phyloP scores from a whole-genome alignment of 2,797 vertebrate genomes.

The Acipenser transmontanus region DNA sequence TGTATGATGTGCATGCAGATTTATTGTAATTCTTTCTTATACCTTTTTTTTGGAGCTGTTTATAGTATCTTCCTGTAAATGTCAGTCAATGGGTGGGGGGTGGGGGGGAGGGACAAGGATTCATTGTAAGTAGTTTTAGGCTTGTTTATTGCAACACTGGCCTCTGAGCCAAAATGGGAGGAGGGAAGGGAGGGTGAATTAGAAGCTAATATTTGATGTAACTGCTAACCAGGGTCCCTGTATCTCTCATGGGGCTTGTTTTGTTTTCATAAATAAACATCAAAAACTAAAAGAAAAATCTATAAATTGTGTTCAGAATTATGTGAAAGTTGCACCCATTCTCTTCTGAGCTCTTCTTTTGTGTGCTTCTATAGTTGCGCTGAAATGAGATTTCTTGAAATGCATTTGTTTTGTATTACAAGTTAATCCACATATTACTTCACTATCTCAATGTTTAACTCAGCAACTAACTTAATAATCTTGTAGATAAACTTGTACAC shows the following conservation, averaged over 20 bases:
- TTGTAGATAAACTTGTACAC: too few species aligned
- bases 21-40: constrained; percentile 79
- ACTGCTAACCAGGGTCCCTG: constrained; percentile 79
- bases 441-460: too few species aligned
- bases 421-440: too few species aligned
- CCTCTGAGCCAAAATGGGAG: constrained; percentile 48
- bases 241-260: constrained; percentile 71
- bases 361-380: too few species aligned
- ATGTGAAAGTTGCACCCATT: too few species aligned
- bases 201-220: constrained; percentile 79
- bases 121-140: constrained; percentile 69
- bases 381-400: too few species aligned
- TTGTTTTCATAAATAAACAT: constrained; percentile 91
- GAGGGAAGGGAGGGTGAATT: constrained; percentile 44
- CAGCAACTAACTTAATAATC: too few species aligned
- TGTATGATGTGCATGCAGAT: constrained; percentile 90
- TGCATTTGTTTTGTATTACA: too few species aligned
- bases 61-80: constrained; percentile 88
- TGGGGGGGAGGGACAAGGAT: constrained; percentile 33
- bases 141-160: constrained; percentile 66
- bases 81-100: constrained; percentile 63
- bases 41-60: constrained; percentile 82
- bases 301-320: background rate
- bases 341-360: too few species aligned
- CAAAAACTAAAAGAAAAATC: constrained; percentile 37